Evolutionary conservation across 2,888 invertebrate species (phyloP), one percentile per base, ranked within the genome.

Genomic region (Boloria euphrosyne): DNA sequence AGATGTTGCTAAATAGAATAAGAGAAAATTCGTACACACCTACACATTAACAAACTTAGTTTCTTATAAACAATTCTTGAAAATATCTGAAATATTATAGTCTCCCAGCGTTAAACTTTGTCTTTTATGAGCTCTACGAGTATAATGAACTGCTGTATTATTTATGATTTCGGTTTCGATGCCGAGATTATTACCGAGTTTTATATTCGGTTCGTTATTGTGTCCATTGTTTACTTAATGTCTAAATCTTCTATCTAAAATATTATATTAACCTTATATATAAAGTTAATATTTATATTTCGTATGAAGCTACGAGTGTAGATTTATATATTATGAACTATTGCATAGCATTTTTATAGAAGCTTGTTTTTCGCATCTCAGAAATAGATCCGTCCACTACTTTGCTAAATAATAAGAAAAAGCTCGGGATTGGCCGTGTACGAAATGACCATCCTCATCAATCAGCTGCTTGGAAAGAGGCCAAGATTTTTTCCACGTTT

Each of bases 381-480:
- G 78, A 92, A 92, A 92, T 92, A 92, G 91, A 89, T 82, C 83
- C 82, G 85, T 87, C 87, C 85, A 86, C 90, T 87, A 86, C 85
- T 91, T 89, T 84, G 88, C 91, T 91, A 87, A 92, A 92, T 91
- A 92, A 91, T 91, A 92, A 87, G 91, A 92, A 90, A 90, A 90
- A 89, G 87, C 85, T 87, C 88, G 83, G 84, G 90, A 91, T 92
- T 92, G 91, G 91, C 88, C 90, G 91, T 90, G 90, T 87, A 88
- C 91, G 85, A 91, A 90, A 90, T 92, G 92, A 89, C 92, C 92
- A 92, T 91, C 92, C 92, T 91, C 92, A 92, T 92, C 92, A 91
- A 92, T 92, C 92, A 92, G 90, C 90, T 90, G 87, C 86, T 92
- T 92, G 92, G 92, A 90, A 78, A 79, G 80, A 75, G 82, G 89